phyloP scores from a whole-genome alignment of 2,113 vertebrate species.

The Chamaetylas fuelleborni region DNA sequence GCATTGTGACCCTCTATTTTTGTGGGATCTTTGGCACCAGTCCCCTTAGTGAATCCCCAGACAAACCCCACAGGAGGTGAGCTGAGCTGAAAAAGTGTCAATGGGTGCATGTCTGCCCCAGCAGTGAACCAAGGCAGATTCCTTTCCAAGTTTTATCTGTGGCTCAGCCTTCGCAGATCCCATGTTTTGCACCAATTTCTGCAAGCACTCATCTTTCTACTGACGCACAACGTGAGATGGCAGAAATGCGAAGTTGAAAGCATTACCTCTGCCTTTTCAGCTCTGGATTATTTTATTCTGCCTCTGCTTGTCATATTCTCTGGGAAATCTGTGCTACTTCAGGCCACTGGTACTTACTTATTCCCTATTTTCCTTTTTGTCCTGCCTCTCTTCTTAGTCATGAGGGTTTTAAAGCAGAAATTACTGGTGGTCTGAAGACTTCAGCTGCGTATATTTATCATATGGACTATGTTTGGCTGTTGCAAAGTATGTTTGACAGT shows the following conservation, averaged over 20 bases:
- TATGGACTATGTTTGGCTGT: not conserved
- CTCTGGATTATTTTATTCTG: not conserved
- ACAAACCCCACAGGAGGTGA: not conserved
- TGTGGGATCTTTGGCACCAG: not conserved
- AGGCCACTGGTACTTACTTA: not conserved
- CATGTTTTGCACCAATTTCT: not conserved
- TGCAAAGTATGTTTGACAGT: constrained; percentile 31
- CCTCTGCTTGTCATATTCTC: fast-evolving
- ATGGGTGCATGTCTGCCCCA: fast-evolving
- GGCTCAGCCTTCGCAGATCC: not conserved
- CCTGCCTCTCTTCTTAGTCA: not conserved
- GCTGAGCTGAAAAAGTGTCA: not conserved
- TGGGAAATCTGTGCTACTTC: not conserved
- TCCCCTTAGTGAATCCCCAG: fast-evolving
- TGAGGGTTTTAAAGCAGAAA: not conserved
- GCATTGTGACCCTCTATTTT: not conserved
- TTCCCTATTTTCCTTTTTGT: not conserved
- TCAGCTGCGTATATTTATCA: not conserved
- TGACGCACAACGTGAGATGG: fast-evolving
- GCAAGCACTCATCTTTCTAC: not conserved
- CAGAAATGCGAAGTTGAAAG: not conserved
- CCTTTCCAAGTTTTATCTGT: not conserved
- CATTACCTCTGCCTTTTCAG: not conserved
- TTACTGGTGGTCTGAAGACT: not conserved
- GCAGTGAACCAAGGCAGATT: not conserved